Evolutionary conservation across 2,888 invertebrate genomes (phyloP).

Genomic region (Plagodis pulveraria): DNA sequence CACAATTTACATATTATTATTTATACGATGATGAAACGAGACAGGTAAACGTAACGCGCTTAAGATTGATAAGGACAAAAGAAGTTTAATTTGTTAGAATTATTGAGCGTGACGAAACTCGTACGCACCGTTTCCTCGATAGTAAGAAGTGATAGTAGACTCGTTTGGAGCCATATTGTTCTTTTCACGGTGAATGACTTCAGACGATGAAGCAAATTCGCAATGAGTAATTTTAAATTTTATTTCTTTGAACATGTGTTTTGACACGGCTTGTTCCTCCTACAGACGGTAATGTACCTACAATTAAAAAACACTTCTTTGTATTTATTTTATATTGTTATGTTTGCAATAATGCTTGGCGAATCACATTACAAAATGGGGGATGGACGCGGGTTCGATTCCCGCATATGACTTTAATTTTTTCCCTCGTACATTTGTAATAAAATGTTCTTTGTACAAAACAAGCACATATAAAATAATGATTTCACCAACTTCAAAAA

Average conservation of each 20-base stretch:
- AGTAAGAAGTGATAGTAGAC: constrained; percentile 49
- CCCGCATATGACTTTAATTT: too few species aligned
- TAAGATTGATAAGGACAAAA: constrained; percentile 38
- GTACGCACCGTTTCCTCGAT: constrained; percentile 64
- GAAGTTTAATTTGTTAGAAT: constrained; percentile 50
- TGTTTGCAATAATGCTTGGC: too few species aligned
- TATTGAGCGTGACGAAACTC: constrained; percentile 62
- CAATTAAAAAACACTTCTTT: too few species aligned
- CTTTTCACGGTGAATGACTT: constrained; percentile 32
- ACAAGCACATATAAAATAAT: too few species aligned
- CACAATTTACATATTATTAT: constrained; percentile 28
- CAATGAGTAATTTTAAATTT: neutral
- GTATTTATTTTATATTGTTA: too few species aligned
- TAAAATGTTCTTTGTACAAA: too few species aligned
- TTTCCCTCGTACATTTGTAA: too few species aligned
- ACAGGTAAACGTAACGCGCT: neutral
- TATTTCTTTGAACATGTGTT: neutral
- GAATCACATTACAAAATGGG: too few species aligned
- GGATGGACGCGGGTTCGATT: too few species aligned
- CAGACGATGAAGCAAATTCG: constrained; percentile 11
- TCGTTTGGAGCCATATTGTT: constrained; percentile 54
- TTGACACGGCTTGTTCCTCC: neutral
- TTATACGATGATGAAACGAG: constrained; percentile 23
- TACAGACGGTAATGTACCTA: too few species aligned
- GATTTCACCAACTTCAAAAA: too few species aligned